These are phyloP conservation scores for Phaenicophaeus curvirostris DNA, from an alignment of 2,797 vertebrate genomes.

Conservation along the genomic window DNA sequence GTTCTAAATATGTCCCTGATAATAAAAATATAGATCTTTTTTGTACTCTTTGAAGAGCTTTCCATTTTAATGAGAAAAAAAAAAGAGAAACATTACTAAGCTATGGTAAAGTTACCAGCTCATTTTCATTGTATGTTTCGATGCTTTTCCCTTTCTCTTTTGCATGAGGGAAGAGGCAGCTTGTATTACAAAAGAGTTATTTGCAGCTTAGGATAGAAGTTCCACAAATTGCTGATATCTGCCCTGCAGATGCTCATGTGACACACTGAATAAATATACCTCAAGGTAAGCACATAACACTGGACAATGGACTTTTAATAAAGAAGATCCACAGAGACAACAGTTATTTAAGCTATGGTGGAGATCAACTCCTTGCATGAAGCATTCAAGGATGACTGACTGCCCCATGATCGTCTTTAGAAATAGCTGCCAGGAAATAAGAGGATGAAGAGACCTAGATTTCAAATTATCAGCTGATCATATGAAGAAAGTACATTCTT, in stretches of 20 bases:
- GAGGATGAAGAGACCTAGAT: conserved; percentile 38
- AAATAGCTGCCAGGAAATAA: conserved; percentile 27
- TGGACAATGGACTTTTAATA: not conserved
- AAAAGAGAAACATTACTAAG: not conserved
- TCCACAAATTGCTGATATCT: conserved; percentile 29
- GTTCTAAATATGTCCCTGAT: not conserved
- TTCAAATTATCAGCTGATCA: conserved; percentile 38
- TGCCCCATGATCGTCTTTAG: not conserved
- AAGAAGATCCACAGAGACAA: not conserved
- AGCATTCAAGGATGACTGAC: not conserved
- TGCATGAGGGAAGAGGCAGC: not conserved
- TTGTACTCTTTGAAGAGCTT: not conserved
- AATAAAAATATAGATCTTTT: not conserved
- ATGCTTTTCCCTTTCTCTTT: not conserved
- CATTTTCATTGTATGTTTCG: not conserved
- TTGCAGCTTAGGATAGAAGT: not conserved
- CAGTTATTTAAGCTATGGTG: not conserved
- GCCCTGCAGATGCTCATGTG: not conserved
- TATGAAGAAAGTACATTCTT: conserved; percentile 18
- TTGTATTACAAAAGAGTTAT: not conserved
- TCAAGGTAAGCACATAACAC: conserved; percentile 7
- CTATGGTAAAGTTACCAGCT: not conserved
- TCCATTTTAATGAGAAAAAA: not conserved
- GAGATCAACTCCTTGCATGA: conserved; percentile 1
- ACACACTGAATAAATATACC: conserved; percentile 14